phyloP scores from a whole-genome alignment of 2,113 vertebrate genomes.

The Calidris pugnax region DNA sequence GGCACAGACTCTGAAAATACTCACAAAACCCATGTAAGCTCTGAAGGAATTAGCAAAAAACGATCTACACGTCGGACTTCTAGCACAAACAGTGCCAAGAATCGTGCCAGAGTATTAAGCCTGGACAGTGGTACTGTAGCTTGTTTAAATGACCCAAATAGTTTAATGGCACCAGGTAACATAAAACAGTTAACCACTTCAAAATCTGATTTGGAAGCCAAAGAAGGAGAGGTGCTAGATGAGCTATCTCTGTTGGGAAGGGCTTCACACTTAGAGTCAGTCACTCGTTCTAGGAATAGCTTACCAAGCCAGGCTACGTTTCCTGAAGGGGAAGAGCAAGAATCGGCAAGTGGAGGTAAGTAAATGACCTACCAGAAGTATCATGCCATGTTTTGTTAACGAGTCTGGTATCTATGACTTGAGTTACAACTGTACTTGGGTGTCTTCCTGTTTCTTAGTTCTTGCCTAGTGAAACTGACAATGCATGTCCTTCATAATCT shows the following conservation, averaged over 20 bases:
- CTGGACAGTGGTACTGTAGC: conserved; percentile 96
- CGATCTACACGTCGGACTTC: conserved; percentile 85
- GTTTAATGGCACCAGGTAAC: conserved; percentile 86
- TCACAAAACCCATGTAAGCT: conserved; percentile 72
- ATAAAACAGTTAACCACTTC: conserved; percentile 94
- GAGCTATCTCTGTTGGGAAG: conserved; percentile 93
- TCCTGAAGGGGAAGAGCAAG: conserved; percentile 86
- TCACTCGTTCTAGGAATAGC: conserved; percentile 96
- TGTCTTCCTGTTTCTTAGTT: neutral
- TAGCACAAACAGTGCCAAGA: conserved; percentile 88
- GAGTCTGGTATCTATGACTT: neutral
- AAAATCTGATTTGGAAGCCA: conserved; percentile 98
- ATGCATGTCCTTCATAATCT: neutral
- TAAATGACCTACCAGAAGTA: conserved; percentile 25
- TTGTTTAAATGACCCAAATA: conserved; percentile 89
- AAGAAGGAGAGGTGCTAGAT: conserved; percentile 98
- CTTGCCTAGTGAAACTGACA: neutral
- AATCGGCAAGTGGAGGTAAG: conserved; percentile 86
- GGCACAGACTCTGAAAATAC: conserved; percentile 67
- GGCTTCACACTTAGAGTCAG: conserved; percentile 96
- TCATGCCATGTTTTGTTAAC: neutral
- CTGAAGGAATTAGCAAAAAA: conserved; percentile 78
- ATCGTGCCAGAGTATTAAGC: conserved; percentile 91
- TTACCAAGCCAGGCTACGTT: conserved; percentile 91
- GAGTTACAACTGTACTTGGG: neutral